Evolutionary conservation across 2,888 invertebrate species (phyloP).

Genomic region (Pristionchus fissidentatus): DNA sequence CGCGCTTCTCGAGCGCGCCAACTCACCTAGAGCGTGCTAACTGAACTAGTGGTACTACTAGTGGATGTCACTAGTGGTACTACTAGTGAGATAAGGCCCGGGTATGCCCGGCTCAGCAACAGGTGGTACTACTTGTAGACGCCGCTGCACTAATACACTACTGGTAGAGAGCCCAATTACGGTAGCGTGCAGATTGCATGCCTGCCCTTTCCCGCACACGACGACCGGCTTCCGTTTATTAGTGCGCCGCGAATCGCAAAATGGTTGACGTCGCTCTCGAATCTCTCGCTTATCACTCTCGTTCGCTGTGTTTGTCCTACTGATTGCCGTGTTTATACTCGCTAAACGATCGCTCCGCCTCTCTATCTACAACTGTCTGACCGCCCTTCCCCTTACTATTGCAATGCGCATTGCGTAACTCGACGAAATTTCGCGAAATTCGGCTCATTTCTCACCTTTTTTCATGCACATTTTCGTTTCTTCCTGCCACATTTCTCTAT

Average conservation of each 20-base stretch:
- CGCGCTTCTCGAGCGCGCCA: too few relatives aligned
- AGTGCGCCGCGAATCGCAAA: background rate
- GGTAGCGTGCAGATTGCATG: background rate
- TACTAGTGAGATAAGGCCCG: too few relatives aligned
- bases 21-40: too few relatives aligned
- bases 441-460: slow-evolving; percentile 12
- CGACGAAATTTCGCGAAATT: slow-evolving; percentile 15
- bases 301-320: slow-evolving; percentile 35
- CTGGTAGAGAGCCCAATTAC: background rate
- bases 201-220: background rate
- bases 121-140: too few relatives aligned
- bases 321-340: slow-evolving; percentile 39
- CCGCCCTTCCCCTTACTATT: slow-evolving; percentile 25
- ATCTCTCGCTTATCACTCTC: slow-evolving; percentile 29
- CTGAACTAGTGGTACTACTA: too few relatives aligned
- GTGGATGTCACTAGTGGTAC: too few relatives aligned
- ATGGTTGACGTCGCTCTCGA: background rate
- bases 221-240: background rate
- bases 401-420: slow-evolving; percentile 32
- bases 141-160: background rate
- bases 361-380: slow-evolving; percentile 28
- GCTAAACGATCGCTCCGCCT: background rate
- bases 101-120: too few relatives aligned
- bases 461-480: background rate
- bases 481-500: background rate